phyloP scores from a whole-genome alignment of 2,797 vertebrate genomes.

The Sylvilagus floridanus region DNA sequence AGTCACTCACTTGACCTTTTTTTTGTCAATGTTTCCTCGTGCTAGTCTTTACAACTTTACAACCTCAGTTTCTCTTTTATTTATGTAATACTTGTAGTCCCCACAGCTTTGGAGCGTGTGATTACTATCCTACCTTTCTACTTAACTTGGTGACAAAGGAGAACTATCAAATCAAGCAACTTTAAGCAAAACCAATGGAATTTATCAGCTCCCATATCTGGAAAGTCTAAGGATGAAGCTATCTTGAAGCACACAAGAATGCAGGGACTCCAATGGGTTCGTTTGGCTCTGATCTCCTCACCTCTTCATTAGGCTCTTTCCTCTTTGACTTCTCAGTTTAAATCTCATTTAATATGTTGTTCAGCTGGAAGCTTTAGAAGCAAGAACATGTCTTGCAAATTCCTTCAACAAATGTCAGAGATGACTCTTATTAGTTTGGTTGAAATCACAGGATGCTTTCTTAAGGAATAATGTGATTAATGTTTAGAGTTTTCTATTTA shows the following conservation, averaged over 20 bases:
- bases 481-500: conserved; percentile 7
- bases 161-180: background rate
- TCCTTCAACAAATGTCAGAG: background rate
- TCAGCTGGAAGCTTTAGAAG: conserved; percentile 14
- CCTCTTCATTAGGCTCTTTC: background rate
- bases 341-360: background rate
- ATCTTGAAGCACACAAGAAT: background rate
- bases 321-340: background rate
- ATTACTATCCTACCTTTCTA: background rate
- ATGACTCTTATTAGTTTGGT: background rate
- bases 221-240: background rate
- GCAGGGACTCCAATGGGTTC: background rate
- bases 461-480: background rate
- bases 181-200: background rate
- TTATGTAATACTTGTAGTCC: background rate
- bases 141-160: conserved; percentile 14
- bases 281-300: background rate
- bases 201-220: background rate
- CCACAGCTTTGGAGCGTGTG: background rate
- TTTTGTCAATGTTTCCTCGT: background rate
- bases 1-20: background rate
- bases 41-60: background rate
- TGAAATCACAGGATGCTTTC: background rate
- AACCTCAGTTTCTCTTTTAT: background rate
- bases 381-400: background rate